Percentiles rank a stretch among this genome's conserved stretches.
These are phyloP conservation scores for Drosophila aff. DNA, from an alignment of 1,140 invertebrate genomes.

Conservation along the genomic window DNA sequence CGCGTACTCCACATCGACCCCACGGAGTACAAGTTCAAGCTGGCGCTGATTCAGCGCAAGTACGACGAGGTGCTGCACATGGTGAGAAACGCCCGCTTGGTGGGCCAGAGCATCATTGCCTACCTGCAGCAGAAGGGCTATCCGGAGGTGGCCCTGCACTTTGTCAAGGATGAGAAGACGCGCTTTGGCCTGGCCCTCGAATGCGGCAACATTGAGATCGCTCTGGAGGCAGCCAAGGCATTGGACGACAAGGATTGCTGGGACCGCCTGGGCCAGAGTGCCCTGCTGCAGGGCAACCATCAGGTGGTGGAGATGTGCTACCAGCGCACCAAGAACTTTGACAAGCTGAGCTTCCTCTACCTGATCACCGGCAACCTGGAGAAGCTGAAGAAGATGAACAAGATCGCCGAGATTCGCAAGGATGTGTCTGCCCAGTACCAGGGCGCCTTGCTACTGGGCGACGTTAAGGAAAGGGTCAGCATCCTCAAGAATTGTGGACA, in stretches of 20 bases:
- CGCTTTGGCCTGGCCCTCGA: slow-evolving; percentile 98
- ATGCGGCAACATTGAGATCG: slow-evolving; percentile 99
- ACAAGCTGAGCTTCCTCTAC: slow-evolving; percentile 99
- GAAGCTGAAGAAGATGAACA: slow-evolving; percentile 99
- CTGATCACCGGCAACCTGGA: slow-evolving; percentile 99
- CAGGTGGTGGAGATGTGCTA: slow-evolving; percentile 99
- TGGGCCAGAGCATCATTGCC: slow-evolving; percentile 99
- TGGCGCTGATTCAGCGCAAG: slow-evolving; percentile 97
- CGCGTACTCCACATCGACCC: slow-evolving; percentile 97
- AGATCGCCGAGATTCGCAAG: slow-evolving; percentile 98
- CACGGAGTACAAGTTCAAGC: slow-evolving; percentile 99
- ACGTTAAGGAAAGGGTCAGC: slow-evolving; percentile 95
- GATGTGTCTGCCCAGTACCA: slow-evolving; percentile 99
- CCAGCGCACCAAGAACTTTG: slow-evolving; percentile 99
- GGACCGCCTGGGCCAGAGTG: slow-evolving; percentile 98
- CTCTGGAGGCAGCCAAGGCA: slow-evolving; percentile 95
- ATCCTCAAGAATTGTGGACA: slow-evolving; percentile 93
- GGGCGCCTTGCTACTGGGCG: slow-evolving; percentile 95
- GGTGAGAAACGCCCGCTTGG: slow-evolving; percentile 97
- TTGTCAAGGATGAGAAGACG: slow-evolving; percentile 99
- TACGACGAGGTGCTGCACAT: slow-evolving; percentile 99
- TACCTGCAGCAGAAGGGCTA: slow-evolving; percentile 99
- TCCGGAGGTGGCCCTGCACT: slow-evolving; percentile 99
- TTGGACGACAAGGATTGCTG: slow-evolving; percentile 98
- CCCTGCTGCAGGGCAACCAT: slow-evolving; percentile 97